Base-by-base conservation (phyloP, 2,797 vertebrate genomes). In the Lithobates pipiens region DNA sequence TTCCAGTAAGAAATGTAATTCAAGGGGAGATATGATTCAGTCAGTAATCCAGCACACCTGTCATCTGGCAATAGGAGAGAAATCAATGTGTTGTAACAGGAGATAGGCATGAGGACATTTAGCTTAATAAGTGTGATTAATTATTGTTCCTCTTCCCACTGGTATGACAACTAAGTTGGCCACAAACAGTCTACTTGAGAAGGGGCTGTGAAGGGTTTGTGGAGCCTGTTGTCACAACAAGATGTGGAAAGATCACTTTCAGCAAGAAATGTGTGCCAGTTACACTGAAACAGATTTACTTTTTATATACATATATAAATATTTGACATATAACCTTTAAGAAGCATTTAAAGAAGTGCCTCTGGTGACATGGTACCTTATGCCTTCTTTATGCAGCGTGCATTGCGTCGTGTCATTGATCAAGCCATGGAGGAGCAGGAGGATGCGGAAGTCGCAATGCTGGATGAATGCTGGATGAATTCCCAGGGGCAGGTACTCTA, bases 1-100 rank as follows among this genome's bases (percentile, higher is more conserved):
- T 76, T 76, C 81, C 73, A 54, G 67, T 57, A 75, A 74, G 21
- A 46, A 9, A 42, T 76, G 25, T 44, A 42, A 76, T 27, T 63
- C 72, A 76, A 50, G 44, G 72, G 76, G 39, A 67, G 39, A 34
- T 68, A 69, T 57, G 61, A 76, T 54, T 69, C 23, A 10, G 42
- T 75, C 46, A 76, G 63, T 69, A 44, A 44, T 36, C 6, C 32
- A 5, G 63, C 44, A 54, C 34, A 36, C 39, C 39, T 65, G 77
- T 29, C 71, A 68, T 46, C 36, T 80, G 77, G 57, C 77, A 80
- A 85, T 67, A 71, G 44, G 23, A 73, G 27, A 42, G 50, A 79
- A 85, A 57, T 68, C 46, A 80, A 85, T 42, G 36, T 67, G 70
- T 27, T 67, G 83, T 80, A 85, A 85, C 70, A 46, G 50, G 76